phyloP scores from a whole-genome alignment of 37 sponge, comb jelly and placozoan species.

The Diacarnus erythraeanus region DNA sequence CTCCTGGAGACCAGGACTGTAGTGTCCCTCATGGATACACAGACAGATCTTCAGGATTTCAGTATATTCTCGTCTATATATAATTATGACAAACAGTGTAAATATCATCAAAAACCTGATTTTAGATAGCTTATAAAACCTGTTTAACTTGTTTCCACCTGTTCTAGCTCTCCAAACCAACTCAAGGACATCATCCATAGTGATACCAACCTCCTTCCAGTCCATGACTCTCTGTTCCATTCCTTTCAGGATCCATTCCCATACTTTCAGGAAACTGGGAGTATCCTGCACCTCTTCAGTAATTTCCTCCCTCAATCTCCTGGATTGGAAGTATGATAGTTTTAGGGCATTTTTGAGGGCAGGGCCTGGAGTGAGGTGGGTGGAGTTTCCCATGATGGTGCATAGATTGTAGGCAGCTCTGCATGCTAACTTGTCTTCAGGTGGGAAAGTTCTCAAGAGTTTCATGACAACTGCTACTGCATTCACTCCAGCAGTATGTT shows the following conservation, averaged over 20 bases:
- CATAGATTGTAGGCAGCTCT: not conserved
- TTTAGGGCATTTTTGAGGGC: not conserved
- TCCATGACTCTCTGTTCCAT: not conserved
- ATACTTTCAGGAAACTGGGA: not conserved
- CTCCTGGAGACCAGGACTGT: not conserved
- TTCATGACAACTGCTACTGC: not conserved
- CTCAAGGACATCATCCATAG: not conserved
- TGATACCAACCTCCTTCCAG: not conserved
- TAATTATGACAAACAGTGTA: no score
- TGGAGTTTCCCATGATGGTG: not conserved
- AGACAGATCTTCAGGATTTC: slow-evolving; percentile 2
- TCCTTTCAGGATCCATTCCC: not conserved
- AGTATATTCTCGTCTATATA: not conserved
- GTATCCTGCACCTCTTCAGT: not conserved
- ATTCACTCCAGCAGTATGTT: no score
- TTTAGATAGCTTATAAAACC: no score
- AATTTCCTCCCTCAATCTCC: not conserved
- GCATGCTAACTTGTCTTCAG: not conserved
- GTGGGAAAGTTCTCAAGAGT: not conserved
- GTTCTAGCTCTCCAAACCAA: not conserved
- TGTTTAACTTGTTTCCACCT: not conserved
- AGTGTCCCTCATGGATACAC: not conserved
- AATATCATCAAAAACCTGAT: no score
- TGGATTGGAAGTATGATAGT: not conserved
- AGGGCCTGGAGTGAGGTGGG: not conserved